Evolutionary conservation across 2,888 invertebrate genomes (phyloP).

Genomic region (Holacanthella duospinosa): DNA sequence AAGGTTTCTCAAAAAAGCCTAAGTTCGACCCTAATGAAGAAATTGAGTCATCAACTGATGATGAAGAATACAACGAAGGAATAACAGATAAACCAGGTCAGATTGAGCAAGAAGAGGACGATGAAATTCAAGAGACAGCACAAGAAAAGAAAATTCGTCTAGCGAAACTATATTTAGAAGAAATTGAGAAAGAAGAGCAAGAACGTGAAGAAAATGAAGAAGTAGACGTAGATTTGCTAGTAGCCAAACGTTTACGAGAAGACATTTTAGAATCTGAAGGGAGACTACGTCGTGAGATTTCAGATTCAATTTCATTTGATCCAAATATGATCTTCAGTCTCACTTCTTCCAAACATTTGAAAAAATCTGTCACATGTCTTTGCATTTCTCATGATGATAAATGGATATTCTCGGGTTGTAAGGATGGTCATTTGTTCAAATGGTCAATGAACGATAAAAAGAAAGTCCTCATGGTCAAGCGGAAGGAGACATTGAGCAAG

Average conservation of each 20-base stretch:
- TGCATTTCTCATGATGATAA: constrained; percentile 63
- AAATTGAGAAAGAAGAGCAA: constrained; percentile 66
- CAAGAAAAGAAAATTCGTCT: constrained; percentile 82
- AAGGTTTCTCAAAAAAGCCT: constrained; percentile 14
- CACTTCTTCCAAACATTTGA: constrained; percentile 57
- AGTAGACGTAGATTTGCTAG: constrained; percentile 51
- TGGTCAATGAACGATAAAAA: constrained; percentile 47
- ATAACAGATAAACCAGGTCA: constrained; percentile 47
- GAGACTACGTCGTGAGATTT: constrained; percentile 62
- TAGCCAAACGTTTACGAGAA: constrained; percentile 65
- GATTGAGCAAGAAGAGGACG: constrained; percentile 37
- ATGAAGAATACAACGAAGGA: constrained; percentile 40
- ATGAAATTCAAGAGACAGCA: constrained; percentile 55
- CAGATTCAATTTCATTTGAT: constrained; percentile 48
- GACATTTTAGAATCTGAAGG: constrained; percentile 81
- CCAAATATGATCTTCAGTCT: constrained; percentile 46
- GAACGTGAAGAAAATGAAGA: constrained; percentile 56
- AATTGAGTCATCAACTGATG: constrained; percentile 20
- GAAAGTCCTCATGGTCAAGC: constrained; percentile 46
- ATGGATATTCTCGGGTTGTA: constrained; percentile 69
- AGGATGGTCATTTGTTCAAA: constrained; percentile 77
- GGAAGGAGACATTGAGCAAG: constrained; percentile 35
- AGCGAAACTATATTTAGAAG: constrained; percentile 78
- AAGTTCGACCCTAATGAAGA: constrained; percentile 25
- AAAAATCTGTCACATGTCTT: constrained; percentile 60